These are phyloP conservation scores for Scytalopus superciliaris DNA, from an alignment of 2,113 vertebrate species.

Conservation along the genomic window DNA sequence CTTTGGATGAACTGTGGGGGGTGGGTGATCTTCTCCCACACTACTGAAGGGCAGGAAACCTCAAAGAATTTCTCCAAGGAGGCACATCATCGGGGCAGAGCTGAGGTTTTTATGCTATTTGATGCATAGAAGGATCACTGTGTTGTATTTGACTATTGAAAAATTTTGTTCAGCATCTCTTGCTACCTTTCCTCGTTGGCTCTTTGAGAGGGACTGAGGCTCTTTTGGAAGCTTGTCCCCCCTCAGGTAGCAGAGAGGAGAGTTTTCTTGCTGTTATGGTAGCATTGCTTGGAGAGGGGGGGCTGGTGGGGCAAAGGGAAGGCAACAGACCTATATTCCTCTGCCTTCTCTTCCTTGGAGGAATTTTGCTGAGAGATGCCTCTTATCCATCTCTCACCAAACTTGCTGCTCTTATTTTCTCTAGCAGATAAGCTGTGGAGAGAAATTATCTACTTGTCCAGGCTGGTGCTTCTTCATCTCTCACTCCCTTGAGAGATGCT, in stretches of 20 bases:
- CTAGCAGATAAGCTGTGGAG: not conserved
- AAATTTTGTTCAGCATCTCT: not conserved
- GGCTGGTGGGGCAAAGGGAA: not conserved
- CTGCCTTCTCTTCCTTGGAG: not conserved
- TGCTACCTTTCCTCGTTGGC: not conserved
- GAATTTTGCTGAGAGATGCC: not conserved
- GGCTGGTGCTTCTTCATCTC: not conserved
- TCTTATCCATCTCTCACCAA: not conserved
- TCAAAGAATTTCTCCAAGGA: not conserved
- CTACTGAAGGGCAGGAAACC: not conserved
- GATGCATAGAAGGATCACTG: not conserved
- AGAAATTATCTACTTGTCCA: not conserved
- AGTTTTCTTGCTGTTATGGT: not conserved
- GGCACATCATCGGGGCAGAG: not conserved
- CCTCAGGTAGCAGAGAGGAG: not conserved
- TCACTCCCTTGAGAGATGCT: not conserved
- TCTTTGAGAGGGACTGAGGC: not conserved
- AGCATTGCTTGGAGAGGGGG: not conserved
- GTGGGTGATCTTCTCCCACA: not conserved
- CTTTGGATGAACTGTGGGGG: not conserved
- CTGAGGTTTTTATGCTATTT: not conserved
- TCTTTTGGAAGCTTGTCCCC: not conserved
- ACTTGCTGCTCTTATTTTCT: not conserved
- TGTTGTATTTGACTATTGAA: not conserved
- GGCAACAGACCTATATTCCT: not conserved